Evolutionary conservation across 2,113 vertebrate genomes (phyloP).

Genomic region (Aphyosemion australe): DNA sequence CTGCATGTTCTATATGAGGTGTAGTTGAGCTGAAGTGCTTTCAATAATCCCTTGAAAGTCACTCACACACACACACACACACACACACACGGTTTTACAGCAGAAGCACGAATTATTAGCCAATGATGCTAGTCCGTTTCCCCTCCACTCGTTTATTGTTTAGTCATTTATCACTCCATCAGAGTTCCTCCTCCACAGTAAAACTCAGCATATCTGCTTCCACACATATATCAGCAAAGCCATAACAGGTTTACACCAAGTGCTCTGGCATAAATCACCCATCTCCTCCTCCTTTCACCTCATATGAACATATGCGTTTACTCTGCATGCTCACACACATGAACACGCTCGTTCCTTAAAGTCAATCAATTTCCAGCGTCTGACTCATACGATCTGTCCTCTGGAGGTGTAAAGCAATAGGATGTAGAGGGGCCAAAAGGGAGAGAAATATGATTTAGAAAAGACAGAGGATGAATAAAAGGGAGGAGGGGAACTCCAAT

Average conservation of each 20-base stretch:
- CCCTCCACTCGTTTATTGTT: constrained; percentile 8
- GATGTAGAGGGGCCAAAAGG: background rate
- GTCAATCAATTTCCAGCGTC: constrained; percentile 43
- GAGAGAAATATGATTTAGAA: background rate
- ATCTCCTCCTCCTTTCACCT: constrained; percentile 10
- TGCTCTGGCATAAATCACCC: constrained; percentile 20
- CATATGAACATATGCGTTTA: constrained; percentile 8
- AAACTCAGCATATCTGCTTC: background rate
- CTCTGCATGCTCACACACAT: background rate
- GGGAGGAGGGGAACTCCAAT: background rate
- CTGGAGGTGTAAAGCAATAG: background rate
- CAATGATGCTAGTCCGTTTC: constrained; percentile 7
- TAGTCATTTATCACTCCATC: constrained; percentile 18
- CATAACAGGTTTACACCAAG: constrained; percentile 6
- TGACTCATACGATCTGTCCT: constrained; percentile 5
- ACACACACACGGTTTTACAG: constrained; percentile 3
- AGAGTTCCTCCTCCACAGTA: background rate
- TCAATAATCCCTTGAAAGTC: constrained; percentile 20
- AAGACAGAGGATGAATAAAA: background rate
- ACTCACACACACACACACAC: background rate
- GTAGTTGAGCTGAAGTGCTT: constrained; percentile 15
- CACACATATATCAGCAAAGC: background rate
- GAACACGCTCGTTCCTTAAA: background rate
- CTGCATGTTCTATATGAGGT: constrained; percentile 15
- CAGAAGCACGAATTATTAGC: background rate